Percentiles rank a stretch among this genome's conserved stretches.
Evolutionary conservation across 1,140 invertebrate species (phyloP).

Genomic region (Elymnias hypermnestra): DNA sequence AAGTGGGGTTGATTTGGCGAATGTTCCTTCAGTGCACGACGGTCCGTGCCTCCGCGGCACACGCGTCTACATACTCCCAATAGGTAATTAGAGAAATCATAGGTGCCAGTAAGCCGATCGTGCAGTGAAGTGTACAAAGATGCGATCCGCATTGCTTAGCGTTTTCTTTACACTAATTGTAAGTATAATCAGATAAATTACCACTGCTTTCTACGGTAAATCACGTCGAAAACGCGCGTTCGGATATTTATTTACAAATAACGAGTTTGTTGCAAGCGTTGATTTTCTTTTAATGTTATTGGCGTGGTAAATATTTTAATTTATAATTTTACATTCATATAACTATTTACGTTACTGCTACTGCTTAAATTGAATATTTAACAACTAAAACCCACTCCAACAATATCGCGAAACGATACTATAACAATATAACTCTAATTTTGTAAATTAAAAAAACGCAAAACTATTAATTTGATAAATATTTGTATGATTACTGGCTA

Average conservation of each 20-base stretch:
- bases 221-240: conserved; percentile 6
- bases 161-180: conserved; percentile 56
- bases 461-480: no score
- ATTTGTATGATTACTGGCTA: no score
- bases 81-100: conserved; percentile 5
- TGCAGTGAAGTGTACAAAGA: conserved; percentile 47
- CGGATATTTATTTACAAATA: conserved; percentile 10
- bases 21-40: conserved; percentile 31
- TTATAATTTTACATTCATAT: no score
- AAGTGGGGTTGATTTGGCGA: conserved; percentile 27
- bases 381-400: no score
- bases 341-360: no score
- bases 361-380: no score
- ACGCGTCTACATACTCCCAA: conserved; percentile 29
- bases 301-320: no score
- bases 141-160: conserved; percentile 51
- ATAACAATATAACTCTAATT: no score
- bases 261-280: background rate
- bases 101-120: conserved; percentile 19
- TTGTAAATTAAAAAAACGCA: no score
- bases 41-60: conserved; percentile 39
- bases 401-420: no score
- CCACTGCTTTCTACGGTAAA: conserved; percentile 18
- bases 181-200: conserved; percentile 35
- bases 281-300: background rate